These are phyloP conservation scores for Lepidurus couesii DNA, from an alignment of 1,140 invertebrate genomes.

Conservation along the genomic window DNA sequence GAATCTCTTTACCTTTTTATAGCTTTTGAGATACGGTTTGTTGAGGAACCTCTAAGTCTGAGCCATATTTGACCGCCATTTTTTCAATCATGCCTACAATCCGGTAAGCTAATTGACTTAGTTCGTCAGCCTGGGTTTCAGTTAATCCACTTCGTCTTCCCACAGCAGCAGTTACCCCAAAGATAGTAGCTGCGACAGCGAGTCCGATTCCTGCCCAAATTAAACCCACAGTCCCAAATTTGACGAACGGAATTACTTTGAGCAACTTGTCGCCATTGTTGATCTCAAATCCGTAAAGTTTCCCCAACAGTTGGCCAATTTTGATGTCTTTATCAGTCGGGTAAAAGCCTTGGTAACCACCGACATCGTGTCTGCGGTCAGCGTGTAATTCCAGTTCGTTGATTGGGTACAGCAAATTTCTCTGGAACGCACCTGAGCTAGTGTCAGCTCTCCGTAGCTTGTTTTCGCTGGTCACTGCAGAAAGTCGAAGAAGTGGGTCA, in stretches of 20 bases:
- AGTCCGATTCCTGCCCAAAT: not conserved
- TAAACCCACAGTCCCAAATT: not conserved
- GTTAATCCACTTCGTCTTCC: not conserved
- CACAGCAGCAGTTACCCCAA: not conserved
- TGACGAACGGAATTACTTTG: not conserved
- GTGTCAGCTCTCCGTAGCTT: not conserved
- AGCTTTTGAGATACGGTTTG: not conserved
- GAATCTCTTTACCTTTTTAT: no score
- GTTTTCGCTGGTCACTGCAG: not conserved
- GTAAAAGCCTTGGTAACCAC: not conserved
- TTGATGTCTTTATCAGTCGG: not conserved
- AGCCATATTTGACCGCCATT: not conserved
- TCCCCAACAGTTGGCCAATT: not conserved
- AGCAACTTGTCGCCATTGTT: not conserved
- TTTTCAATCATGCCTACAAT: not conserved
- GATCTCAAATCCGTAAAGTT: not conserved
- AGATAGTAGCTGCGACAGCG: not conserved
- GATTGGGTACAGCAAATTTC: not conserved
- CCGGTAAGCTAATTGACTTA: not conserved
- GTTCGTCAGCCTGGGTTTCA: not conserved
- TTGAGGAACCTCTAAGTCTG: not conserved
- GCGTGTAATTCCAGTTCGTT: not conserved
- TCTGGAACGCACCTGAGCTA: not conserved
- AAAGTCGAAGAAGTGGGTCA: not conserved
- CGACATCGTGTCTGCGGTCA: conserved; percentile 10